A percentile compares a stretch with the other conserved stretches of the same genome.
Conservation (phyloP, 2,888 invertebrate genomes). For the Eucera pruinosa region DNA sequence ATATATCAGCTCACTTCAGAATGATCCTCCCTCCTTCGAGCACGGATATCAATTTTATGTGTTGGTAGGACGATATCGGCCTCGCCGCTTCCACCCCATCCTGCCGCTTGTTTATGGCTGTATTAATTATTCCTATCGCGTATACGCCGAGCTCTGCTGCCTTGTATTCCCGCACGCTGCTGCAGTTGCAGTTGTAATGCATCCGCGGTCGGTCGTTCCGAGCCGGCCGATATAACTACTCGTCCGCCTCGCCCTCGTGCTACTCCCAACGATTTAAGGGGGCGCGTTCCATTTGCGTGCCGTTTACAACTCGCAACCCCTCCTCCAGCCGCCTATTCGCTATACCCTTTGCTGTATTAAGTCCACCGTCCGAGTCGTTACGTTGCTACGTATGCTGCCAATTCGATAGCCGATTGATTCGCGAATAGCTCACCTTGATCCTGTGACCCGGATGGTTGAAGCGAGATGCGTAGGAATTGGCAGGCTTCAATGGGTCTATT, state of each 20-base stretch:
- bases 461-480: neutral
- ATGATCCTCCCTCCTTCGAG: constrained; percentile 57
- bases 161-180: constrained; percentile 70
- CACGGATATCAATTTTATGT: constrained; percentile 81
- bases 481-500: no score
- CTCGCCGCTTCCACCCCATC: constrained; percentile 42
- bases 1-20: constrained; percentile 46
- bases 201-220: constrained; percentile 69
- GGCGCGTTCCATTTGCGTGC: constrained; percentile 71
- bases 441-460: neutral
- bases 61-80: constrained; percentile 76
- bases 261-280: constrained; percentile 62
- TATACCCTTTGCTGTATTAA: constrained; percentile 45
- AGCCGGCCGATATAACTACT: constrained; percentile 65
- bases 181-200: constrained; percentile 72
- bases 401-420: constrained; percentile 38
- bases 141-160: constrained; percentile 69
- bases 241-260: constrained; percentile 7
- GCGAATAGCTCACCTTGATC: neutral
- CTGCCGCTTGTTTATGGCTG: constrained; percentile 79
- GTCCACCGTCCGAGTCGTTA: constrained; percentile 7
- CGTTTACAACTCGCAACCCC: constrained; percentile 68
- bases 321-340: constrained; percentile 47
- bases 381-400: constrained; percentile 11
- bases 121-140: constrained; percentile 84